Evolutionary conservation across 2,888 invertebrate genomes (phyloP).

Genomic region (Ectemnius continuus): DNA sequence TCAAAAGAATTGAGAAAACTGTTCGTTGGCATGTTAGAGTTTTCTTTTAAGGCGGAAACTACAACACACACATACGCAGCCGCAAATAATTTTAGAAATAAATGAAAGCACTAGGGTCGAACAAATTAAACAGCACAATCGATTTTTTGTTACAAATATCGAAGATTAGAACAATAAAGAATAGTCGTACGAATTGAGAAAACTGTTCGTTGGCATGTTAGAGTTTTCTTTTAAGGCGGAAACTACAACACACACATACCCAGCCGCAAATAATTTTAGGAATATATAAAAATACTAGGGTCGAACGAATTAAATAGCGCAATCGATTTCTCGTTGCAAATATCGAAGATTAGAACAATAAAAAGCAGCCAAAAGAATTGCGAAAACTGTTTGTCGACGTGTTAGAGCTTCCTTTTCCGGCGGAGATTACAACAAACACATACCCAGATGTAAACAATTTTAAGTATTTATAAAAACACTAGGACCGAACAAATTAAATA

Average conservation of each 20-base stretch:
- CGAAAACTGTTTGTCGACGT: neutral
- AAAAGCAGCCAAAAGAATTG: neutral
- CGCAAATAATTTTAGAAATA: too few species aligned
- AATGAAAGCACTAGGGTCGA: too few species aligned
- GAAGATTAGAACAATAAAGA: neutral
- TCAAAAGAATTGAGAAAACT: neutral
- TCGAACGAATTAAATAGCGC: too few species aligned
- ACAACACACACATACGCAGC: neutral
- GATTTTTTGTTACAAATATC: constrained; percentile 1
- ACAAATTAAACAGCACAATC: too few species aligned
- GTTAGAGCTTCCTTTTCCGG: constrained; percentile 33
- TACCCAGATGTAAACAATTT: too few species aligned
- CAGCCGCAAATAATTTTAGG: too few species aligned
- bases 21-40: constrained; percentile 30
- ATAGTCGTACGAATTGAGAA: neutral
- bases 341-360: neutral
- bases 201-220: constrained; percentile 7
- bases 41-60: constrained; percentile 1
- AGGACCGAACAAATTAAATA: too few species aligned
- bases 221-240: constrained; percentile 26
- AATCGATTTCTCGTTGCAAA: neutral
- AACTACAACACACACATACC: neutral
- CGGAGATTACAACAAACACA: neutral
- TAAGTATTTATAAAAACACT: too few species aligned
- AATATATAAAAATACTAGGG: too few species aligned